Base-by-base conservation (phyloP, 2,797 vertebrate species). In the Smutsia temminckii region DNA sequence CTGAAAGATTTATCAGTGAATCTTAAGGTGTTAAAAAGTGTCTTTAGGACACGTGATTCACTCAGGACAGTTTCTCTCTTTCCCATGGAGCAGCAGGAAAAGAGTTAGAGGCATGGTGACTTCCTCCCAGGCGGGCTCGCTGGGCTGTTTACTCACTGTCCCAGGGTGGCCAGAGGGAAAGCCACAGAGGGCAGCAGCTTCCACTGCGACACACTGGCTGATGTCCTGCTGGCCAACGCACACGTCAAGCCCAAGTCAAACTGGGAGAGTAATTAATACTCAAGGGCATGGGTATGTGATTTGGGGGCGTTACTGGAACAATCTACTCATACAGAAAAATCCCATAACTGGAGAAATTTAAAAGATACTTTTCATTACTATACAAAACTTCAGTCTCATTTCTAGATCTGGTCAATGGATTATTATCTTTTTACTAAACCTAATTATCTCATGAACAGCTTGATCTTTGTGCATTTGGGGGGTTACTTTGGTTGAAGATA, bases 401-500 rank as follows among this genome's bases (percentile, higher is more conserved):
- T 93, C 78, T 34, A 6, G 20, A 42, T 61, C 89, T 66, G 29
- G 61, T 71, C 49, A n/a, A 23, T 71, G 53, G 21, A 37, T 80
- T 74, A 49, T 32, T 81, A 79, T 78, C 7, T 74, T 87, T 91
- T 96, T n/a, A 88, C 72, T 89, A 59, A 72, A 37, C 21, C 55
- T n/a, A 18, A 34, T 79, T 51, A 71, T 72, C 53, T 61, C 51
- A 78, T 90, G 59, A 92, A 61, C 34, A 55, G 9, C 75, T 77
- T 11, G 34, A 49, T 37, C 25, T 32, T 74, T 80, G 91, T 74
- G 37, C n/a, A 75, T 89, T 89, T 93, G 40, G 25, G 32, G 23
- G 12, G 29, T 91, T 46, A 86, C n/a, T 34, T 89, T 32, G 46
- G 79, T 75, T 66, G 55, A 93, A 69, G 46, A 2, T 69, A 64